phyloP scores from a whole-genome alignment of 2,113 vertebrate species.

The Heterochromis multidens region DNA sequence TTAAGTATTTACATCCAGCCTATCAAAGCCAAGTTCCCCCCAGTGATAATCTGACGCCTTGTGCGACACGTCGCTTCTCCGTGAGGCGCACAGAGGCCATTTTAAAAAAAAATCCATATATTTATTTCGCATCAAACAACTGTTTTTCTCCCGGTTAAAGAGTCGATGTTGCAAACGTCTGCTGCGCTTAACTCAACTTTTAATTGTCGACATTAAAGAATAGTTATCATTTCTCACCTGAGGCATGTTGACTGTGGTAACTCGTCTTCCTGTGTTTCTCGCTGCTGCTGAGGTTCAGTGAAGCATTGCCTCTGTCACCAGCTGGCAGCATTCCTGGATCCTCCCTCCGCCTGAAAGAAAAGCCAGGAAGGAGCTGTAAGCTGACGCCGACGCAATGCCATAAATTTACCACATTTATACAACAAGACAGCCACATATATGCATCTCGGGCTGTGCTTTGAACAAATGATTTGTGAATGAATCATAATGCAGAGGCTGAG shows the following conservation, averaged over 20 bases:
- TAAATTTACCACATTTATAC: neutral
- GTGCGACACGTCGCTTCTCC: neutral
- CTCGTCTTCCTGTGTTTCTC: constrained; percentile 43
- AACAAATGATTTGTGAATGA: neutral
- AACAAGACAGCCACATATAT: neutral
- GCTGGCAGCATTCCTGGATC: constrained; percentile 68
- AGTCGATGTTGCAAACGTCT: neutral
- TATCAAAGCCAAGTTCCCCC: too few species aligned
- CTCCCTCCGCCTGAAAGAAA: constrained; percentile 53
- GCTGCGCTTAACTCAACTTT: neutral
- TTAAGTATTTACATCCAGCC: rapidly evolving
- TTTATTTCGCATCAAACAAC: neutral
- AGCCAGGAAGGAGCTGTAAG: constrained; percentile 32
- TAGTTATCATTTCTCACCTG: constrained; percentile 50
- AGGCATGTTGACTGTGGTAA: constrained; percentile 58
- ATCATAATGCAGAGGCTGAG: neutral
- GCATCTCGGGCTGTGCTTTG: neutral
- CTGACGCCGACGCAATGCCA: neutral
- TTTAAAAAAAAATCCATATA: neutral
- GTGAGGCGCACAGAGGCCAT: neutral
- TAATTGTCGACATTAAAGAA: neutral
- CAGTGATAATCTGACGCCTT: neutral
- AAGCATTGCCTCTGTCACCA: constrained; percentile 61
- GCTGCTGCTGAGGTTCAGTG: constrained; percentile 40
- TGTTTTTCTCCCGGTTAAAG: neutral